A percentile compares a stretch with the other conserved stretches of the same genome.
These are phyloP conservation scores for Aptenodytes patagonicus DNA, from an alignment of 2,113 vertebrate species.

Conservation along the genomic window DNA sequence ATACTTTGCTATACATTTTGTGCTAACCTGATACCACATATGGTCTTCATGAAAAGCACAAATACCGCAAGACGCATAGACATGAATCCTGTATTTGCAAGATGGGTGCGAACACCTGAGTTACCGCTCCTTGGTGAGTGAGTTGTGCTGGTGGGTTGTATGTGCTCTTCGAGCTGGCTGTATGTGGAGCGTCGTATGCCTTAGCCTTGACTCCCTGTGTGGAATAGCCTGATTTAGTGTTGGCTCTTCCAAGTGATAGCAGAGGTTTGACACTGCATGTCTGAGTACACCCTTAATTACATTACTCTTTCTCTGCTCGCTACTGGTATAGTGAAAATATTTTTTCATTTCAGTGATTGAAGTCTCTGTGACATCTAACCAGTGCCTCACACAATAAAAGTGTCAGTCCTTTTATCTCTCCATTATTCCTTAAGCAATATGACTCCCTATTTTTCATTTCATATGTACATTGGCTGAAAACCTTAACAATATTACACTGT, in stretches of 20 bases:
- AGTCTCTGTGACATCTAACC: background rate
- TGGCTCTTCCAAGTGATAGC: background rate
- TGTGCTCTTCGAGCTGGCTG: background rate
- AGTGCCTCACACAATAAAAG: constrained; percentile 3
- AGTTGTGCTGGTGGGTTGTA: background rate
- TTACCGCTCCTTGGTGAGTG: rapidly evolving
- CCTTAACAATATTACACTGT: background rate
- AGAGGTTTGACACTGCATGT: background rate
- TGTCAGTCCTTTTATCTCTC: constrained; percentile 6
- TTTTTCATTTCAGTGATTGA: constrained; percentile 24
- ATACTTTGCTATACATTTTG: background rate
- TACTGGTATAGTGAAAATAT: background rate
- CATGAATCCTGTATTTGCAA: background rate
- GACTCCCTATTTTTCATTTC: constrained; percentile 52
- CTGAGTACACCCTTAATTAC: background rate
- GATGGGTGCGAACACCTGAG: background rate
- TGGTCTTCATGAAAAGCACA: rapidly evolving
- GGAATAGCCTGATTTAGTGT: background rate
- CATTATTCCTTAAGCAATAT: constrained; percentile 39
- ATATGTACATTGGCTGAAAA: constrained; percentile 34
- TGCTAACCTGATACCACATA: background rate
- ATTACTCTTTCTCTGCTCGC: background rate
- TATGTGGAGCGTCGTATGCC: rapidly evolving
- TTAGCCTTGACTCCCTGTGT: background rate
- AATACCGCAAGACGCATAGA: rapidly evolving